Conservation (phyloP, 2,888 invertebrate genomes). For the Phalera bucephala region DNA sequence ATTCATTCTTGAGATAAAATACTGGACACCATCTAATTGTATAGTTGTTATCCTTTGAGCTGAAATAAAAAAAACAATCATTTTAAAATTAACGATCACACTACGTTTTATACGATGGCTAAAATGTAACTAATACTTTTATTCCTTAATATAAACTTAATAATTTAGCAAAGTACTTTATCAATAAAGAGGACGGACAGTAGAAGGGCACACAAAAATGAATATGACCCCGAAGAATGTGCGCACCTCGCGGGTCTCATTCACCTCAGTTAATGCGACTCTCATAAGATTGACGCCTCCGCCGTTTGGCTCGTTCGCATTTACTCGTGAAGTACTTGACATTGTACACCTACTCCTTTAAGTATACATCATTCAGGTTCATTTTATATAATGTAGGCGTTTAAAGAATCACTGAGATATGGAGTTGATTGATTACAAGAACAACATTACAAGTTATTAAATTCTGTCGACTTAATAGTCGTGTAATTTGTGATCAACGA, state of each 20-base stretch:
- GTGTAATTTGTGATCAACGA: no score
- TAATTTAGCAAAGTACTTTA: no score
- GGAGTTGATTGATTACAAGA: no score
- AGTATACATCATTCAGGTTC: neutral
- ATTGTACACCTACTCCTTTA: neutral
- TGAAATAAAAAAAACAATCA: conserved; percentile 67
- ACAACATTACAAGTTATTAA: no score
- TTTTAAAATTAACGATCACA: no score
- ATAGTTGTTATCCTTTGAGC: conserved; percentile 94
- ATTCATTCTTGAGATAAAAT: conserved; percentile 93
- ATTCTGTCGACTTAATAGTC: no score
- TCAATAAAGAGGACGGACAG: conserved; percentile 40
- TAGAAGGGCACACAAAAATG: conserved; percentile 45
- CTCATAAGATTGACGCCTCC: conserved; percentile 41
- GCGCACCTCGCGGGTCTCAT: conserved; percentile 37
- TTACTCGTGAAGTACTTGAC: conserved; percentile 14
- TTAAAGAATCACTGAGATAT: no score
- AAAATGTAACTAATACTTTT: no score
- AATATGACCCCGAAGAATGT: conserved; percentile 49
- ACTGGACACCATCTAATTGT: conserved; percentile 92
- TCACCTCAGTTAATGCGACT: conserved; percentile 42
- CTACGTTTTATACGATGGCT: no score
- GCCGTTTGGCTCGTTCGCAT: conserved; percentile 21
- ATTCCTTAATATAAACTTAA: no score
- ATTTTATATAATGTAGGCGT: no score